phyloP scores from a whole-genome alignment of 1,140 invertebrate genomes.

The Aphaenogaster rudis region DNA sequence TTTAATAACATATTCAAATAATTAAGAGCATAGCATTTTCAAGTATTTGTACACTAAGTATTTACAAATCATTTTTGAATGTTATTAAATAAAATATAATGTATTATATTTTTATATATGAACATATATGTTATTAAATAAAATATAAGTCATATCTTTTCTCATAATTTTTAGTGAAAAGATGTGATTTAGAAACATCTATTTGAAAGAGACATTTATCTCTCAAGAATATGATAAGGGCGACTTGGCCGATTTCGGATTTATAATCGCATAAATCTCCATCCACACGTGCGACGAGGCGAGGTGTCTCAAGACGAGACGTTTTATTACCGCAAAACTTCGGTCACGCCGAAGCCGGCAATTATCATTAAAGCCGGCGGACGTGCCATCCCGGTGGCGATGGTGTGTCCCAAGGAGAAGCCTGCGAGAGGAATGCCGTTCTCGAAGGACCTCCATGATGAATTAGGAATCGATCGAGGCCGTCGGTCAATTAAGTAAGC shows the following conservation, averaged over 20 bases:
- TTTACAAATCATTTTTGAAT: neutral
- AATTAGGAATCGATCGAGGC: slow-evolving; percentile 74
- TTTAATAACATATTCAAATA: no score
- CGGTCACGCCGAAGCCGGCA: slow-evolving; percentile 43
- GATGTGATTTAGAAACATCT: neutral
- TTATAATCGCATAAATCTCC: slow-evolving; percentile 32
- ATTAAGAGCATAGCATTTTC: neutral
- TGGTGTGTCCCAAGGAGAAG: slow-evolving; percentile 21
- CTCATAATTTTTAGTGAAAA: neutral
- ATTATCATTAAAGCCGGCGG: slow-evolving; percentile 63
- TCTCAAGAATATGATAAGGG: neutral
- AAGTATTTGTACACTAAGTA: neutral
- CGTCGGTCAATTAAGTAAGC: slow-evolving; percentile 71
- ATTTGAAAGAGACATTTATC: neutral
- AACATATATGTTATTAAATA: neutral
- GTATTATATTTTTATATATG: neutral
- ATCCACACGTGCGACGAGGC: neutral
- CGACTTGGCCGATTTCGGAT: slow-evolving; percentile 6
- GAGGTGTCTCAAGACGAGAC: slow-evolving; percentile 29
- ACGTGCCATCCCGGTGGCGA: slow-evolving; percentile 47
- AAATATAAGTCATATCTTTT: neutral
- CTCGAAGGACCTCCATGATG: slow-evolving; percentile 65
- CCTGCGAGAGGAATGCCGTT: slow-evolving; percentile 23
- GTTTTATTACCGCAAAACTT: slow-evolving; percentile 57
- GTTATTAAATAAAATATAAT: no score